Percentiles rank a stretch among this genome's conserved stretches.
Conservation (phyloP, 2,113 vertebrate species). For the Phocoena phocoena region DNA sequence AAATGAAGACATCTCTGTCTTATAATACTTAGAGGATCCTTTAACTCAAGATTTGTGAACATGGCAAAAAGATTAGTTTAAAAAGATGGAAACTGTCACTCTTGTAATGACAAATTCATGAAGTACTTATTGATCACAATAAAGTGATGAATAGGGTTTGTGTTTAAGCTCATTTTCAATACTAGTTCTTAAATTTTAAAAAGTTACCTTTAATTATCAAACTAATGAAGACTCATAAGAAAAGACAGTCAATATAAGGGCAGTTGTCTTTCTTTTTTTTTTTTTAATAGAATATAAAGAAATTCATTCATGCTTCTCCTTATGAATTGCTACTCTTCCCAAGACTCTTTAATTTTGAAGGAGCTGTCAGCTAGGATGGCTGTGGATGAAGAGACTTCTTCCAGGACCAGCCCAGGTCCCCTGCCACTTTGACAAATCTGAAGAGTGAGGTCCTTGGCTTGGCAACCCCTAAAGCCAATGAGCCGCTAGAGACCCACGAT, state of each 20-base stretch:
- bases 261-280: neutral
- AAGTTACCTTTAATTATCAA: neutral
- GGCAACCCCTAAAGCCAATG: neutral
- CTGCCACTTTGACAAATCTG: neutral
- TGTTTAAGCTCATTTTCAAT: neutral
- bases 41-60: neutral
- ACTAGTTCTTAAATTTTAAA: neutral
- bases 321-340: neutral
- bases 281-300: neutral
- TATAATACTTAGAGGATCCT: neutral
- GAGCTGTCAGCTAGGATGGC: neutral
- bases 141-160: neutral
- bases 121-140: neutral
- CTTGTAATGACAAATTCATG: neutral
- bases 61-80: conserved; percentile 1
- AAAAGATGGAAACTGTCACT: neutral
- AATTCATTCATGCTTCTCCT: neutral
- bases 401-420: neutral
- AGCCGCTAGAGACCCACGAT: fast-evolving
- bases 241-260: neutral
- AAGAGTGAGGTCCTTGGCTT: neutral
- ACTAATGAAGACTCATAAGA: neutral
- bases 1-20: neutral
- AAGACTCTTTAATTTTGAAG: neutral
- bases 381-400: neutral